phyloP scores from a whole-genome alignment of 2,113 vertebrate genomes.

The Campylomormyrus tamandua region DNA sequence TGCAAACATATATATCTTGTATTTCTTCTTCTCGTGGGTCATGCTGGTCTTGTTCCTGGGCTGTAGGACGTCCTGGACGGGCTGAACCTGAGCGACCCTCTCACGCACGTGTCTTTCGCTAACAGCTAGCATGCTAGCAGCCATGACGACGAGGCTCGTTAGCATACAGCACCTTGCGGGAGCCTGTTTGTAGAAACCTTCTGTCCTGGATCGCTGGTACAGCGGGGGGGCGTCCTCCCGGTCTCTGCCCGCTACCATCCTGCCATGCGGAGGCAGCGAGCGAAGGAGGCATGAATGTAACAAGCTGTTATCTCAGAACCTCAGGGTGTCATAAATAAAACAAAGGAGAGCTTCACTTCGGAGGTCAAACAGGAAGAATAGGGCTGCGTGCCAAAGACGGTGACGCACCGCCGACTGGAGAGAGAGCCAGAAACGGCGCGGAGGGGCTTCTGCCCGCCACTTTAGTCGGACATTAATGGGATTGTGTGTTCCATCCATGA shows the following conservation, averaged over 20 bases:
- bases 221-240: constrained; percentile 36
- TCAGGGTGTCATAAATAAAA: constrained; percentile 23
- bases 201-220: constrained; percentile 39
- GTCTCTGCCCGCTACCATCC: constrained; percentile 22
- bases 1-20: background rate
- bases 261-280: background rate
- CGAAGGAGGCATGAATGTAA: background rate
- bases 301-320: background rate
- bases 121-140: background rate
- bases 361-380: constrained; percentile 21
- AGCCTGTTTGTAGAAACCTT: background rate
- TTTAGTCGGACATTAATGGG: background rate
- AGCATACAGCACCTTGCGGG: background rate
- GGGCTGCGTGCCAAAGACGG: background rate
- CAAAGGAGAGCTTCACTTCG: constrained; percentile 23
- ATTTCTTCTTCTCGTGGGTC: background rate
- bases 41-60: background rate
- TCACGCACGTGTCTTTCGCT: background rate
- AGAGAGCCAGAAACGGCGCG: background rate
- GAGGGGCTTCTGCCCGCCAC: background rate
- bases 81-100: background rate
- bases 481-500: background rate
- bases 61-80: background rate
- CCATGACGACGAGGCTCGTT: background rate
- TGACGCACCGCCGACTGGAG: background rate